A percentile compares a stretch with the other conserved stretches of the same genome.
Conservation (phyloP, 2,113 vertebrate genomes). For the Colistium nudipinnis region DNA sequence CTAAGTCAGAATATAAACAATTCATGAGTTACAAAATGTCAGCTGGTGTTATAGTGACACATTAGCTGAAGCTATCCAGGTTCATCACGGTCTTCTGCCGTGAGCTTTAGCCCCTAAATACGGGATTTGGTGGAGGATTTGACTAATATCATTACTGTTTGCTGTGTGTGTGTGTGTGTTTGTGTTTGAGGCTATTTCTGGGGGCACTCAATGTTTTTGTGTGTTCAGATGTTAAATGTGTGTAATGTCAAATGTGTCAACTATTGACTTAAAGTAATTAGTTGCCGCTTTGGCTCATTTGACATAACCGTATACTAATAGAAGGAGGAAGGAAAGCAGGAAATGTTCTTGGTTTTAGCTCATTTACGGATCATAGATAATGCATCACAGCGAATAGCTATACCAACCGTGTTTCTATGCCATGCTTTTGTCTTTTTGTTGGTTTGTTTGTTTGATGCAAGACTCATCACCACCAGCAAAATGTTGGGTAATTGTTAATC, state of each 20-base stretch:
- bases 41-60: background rate
- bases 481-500: too few species aligned
- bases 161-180: slow-evolving; percentile 10
- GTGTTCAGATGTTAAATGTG: background rate
- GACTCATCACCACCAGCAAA: too few species aligned
- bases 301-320: slow-evolving; percentile 4
- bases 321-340: background rate
- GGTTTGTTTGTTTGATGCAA: too few species aligned
- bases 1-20: too few species aligned
- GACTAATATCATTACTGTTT: slow-evolving; percentile 73
- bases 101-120: slow-evolving; percentile 53
- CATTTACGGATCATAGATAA: too few species aligned
- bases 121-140: slow-evolving; percentile 71
- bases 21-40: background rate
- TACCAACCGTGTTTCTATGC: too few species aligned
- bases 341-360: background rate
- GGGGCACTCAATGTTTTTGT: too few species aligned
- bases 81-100: slow-evolving; percentile 6
- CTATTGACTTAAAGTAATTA: background rate
- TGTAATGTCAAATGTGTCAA: background rate
- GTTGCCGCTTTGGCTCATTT: slow-evolving; percentile 16
- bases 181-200: slow-evolving; percentile 30
- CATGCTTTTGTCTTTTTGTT: too few species aligned
- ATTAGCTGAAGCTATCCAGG: background rate
- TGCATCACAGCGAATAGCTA: too few species aligned